Conservation (phyloP, 2,888 invertebrate species). For the Macrosoma leucophasiata region DNA sequence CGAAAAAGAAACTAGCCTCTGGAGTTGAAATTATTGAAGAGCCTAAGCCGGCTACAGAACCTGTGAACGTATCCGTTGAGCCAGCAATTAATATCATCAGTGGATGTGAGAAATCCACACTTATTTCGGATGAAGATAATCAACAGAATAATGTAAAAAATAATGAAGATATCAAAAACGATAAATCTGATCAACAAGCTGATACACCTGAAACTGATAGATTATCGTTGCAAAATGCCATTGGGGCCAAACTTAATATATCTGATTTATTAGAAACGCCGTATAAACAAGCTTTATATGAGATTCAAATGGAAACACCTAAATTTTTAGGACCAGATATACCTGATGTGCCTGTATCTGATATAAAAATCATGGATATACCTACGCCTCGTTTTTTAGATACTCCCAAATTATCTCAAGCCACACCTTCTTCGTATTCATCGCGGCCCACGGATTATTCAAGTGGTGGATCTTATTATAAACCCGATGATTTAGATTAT, state of each 20-base stretch:
- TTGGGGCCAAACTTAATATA: conserved; percentile 61
- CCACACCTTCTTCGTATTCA: conserved; percentile 62
- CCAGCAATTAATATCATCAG: conserved; percentile 50
- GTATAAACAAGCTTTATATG: conserved; percentile 67
- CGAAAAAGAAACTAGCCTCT: conserved; percentile 28
- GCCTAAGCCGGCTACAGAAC: conserved; percentile 28
- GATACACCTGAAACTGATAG: conserved; percentile 64
- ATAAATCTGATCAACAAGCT: conserved; percentile 33
- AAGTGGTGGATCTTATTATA: conserved; percentile 78
- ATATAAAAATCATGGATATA: conserved; percentile 74
- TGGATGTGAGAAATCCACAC: conserved; percentile 25
- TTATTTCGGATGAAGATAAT: too few relatives aligned
- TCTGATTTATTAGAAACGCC: conserved; percentile 75
- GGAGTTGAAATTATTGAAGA: conserved; percentile 24
- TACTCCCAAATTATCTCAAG: conserved; percentile 44
- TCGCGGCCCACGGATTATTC: conserved; percentile 76
- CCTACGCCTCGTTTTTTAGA: conserved; percentile 75
- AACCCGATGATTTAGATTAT: conserved; percentile 77
- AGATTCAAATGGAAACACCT: conserved; percentile 74
- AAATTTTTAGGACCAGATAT: conserved; percentile 65
- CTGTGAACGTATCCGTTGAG: conserved; percentile 31
- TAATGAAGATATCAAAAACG: too few relatives aligned
- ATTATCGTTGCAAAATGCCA: conserved; percentile 54
- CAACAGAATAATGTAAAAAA: conserved; percentile 16
- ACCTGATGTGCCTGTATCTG: conserved; percentile 61